Evolutionary conservation across 2,888 invertebrate genomes (phyloP), one percentile per base, ranked within the genome.

Genomic region (Eucera pruinosa): DNA sequence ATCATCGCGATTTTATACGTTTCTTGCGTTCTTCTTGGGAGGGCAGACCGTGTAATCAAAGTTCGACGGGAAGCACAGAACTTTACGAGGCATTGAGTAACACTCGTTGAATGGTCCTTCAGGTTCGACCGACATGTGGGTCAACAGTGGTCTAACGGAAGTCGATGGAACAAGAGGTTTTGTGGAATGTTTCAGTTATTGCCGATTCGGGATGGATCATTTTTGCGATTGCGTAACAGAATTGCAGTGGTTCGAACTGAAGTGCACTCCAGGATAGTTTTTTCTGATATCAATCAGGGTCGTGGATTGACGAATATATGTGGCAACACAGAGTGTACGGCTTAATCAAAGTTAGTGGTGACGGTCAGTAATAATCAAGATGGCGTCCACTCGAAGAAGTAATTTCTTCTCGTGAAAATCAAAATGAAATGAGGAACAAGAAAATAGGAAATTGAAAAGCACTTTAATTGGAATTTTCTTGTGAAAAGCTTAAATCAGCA

Each of bases 341-440:
- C 20, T 55, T 66, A 66, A 66, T 66, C 57, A 57, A 66, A 66
- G 65, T 57, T 33, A 23, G 57, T 25, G 33, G 57, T 25, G 57
- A 23, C 33, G 57, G 60, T 47, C 45, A 60, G 30, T 45, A 54
- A 64, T 30, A 41, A 52, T n/a, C 30, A 64, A 54, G 30, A 48
- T 60, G 67, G 27, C 23, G 20, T 20, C 41, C 9, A 9, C 43
- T 11, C 30, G 15, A 30, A 20, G 39, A 13, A 2, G 15, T 15
- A 20, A 45, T 60, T 58, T 39, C 7, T 23, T 9, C 3, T 2
- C 5, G 13, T 20, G 0, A n/a, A 39, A 41, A 27, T 0, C 39
- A 20, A 41, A 41, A 13, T 2, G 11, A 2, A 15, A 50, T 23
- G 18, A 4, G 1, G 15, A 20, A 7, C 4, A 30, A 18, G 7